phyloP scores from a whole-genome alignment of 2,888 invertebrate genomes.

The Ceriagrion tenellum region DNA sequence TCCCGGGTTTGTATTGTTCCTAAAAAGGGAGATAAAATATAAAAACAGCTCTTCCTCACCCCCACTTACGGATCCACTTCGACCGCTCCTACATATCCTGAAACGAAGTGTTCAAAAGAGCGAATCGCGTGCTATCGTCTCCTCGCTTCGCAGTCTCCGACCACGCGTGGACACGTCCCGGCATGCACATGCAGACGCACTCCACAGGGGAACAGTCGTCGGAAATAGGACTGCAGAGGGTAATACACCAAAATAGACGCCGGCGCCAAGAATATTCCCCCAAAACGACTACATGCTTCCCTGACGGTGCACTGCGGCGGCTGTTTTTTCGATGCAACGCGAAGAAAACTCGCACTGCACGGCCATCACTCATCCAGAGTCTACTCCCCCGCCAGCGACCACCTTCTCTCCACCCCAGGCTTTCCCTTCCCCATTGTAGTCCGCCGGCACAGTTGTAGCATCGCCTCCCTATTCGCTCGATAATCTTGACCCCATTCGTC shows the following conservation, averaged over 20 bases:
- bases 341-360: background rate
- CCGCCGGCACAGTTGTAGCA: constrained; percentile 41
- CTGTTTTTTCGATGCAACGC: background rate
- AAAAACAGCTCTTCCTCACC: background rate
- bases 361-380: background rate
- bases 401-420: background rate
- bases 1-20: background rate
- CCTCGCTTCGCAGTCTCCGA: background rate
- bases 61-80: background rate
- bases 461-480: constrained; percentile 43
- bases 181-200: background rate
- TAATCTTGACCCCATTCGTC: constrained; percentile 51
- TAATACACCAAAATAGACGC: background rate
- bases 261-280: background rate
- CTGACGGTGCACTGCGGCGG: background rate
- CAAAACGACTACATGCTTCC: background rate
- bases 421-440: constrained; percentile 24
- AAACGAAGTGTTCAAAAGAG: background rate
- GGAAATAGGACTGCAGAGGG: background rate
- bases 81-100: background rate
- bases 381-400: background rate
- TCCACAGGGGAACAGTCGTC: background rate
- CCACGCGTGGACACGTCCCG: background rate
- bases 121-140: background rate
- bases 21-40: background rate